A percentile compares a stretch with the other conserved stretches of the same genome.
phyloP scores from a whole-genome alignment of 2,888 invertebrate genomes.

The Pheosia tremula region DNA sequence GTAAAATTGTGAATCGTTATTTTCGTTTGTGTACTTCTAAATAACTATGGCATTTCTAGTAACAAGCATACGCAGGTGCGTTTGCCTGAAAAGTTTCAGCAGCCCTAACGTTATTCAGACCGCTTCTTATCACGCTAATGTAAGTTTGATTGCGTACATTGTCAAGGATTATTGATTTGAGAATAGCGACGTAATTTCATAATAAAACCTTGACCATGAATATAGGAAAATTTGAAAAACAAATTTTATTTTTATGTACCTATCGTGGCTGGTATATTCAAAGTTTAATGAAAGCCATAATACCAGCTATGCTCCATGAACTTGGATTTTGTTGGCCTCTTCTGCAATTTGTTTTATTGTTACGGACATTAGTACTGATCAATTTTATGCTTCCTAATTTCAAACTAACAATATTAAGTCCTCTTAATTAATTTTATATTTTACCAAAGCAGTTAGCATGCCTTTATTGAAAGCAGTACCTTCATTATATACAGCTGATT shows the following conservation, averaged over 20 bases:
- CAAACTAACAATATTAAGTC: too few relatives aligned
- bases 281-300: too few relatives aligned
- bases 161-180: slow-evolving; percentile 64
- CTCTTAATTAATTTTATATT: too few relatives aligned
- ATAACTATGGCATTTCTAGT: slow-evolving; percentile 65
- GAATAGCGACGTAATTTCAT: slow-evolving; percentile 42
- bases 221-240: slow-evolving; percentile 3
- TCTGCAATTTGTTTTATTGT: too few relatives aligned
- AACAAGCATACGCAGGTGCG: slow-evolving; percentile 64
- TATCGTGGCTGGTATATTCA: too few relatives aligned
- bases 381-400: too few relatives aligned
- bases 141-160: slow-evolving; percentile 74
- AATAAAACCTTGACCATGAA: slow-evolving; percentile 28
- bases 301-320: too few relatives aligned
- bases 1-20: neutral
- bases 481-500: too few relatives aligned
- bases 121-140: slow-evolving; percentile 90
- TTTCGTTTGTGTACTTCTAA: neutral
- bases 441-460: too few relatives aligned
- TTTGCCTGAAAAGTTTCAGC: slow-evolving; percentile 66
- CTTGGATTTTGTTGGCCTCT: too few relatives aligned
- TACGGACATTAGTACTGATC: too few relatives aligned
- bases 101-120: slow-evolving; percentile 73
- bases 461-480: too few relatives aligned
- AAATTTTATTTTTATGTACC: neutral